These are phyloP conservation scores for Cygnus olor DNA, from an alignment of 2,797 vertebrate genomes.

Conservation along the genomic window DNA sequence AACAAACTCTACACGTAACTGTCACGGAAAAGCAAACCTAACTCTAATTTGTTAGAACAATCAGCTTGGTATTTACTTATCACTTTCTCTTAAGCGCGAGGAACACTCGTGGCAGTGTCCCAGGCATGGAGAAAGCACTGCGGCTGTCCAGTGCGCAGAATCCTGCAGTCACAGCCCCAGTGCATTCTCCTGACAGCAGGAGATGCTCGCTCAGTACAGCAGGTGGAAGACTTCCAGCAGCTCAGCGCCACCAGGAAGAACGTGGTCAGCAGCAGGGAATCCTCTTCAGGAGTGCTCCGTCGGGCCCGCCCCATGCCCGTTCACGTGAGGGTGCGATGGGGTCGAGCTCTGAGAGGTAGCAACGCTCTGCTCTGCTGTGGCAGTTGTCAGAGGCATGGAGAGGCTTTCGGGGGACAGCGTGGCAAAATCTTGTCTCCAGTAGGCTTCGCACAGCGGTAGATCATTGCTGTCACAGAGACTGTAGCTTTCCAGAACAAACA, in stretches of 20 bases:
- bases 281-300: constrained; percentile 84
- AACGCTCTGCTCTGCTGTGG: constrained; percentile 65
- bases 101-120: background rate
- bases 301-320: constrained; percentile 83
- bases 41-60: background rate
- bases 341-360: constrained; percentile 80
- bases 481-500: constrained; percentile 91
- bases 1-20: background rate
- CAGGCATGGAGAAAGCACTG: background rate
- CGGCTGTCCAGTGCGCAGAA: background rate
- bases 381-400: constrained; percentile 69
- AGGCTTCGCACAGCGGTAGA: constrained; percentile 94
- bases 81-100: background rate
- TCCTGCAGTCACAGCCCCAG: background rate
- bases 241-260: background rate
- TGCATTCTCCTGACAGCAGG: background rate
- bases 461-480: constrained; percentile 94
- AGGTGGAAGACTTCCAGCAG: constrained; percentile 33
- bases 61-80: background rate
- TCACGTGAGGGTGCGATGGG: constrained; percentile 81
- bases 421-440: constrained; percentile 86
- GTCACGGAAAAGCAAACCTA: background rate
- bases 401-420: constrained; percentile 84
- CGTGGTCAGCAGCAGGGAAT: background rate
- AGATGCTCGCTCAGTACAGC: background rate